Evolutionary conservation across 2,113 vertebrate genomes (phyloP).

Genomic region (Rhinoptilus africanus): DNA sequence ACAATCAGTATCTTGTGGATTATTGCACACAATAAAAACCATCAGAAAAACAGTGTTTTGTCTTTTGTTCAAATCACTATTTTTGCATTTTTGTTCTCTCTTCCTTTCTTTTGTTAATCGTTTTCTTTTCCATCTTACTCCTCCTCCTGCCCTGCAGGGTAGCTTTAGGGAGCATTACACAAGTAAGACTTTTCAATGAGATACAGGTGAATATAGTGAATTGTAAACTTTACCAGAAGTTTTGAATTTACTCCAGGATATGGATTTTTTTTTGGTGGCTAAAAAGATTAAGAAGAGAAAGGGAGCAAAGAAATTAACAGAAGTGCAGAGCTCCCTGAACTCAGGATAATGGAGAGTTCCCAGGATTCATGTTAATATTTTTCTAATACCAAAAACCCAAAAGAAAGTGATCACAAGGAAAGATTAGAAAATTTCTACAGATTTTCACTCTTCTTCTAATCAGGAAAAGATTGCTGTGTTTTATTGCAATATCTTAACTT

Average conservation of each 20-base stretch:
- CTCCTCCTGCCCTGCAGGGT: not conserved
- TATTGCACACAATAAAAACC: not conserved
- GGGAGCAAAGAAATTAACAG: not conserved
- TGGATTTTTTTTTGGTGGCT: not conserved
- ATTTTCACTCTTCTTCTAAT: not conserved
- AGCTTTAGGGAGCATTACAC: not conserved
- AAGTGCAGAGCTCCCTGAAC: not conserved
- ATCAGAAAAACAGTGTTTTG: not conserved
- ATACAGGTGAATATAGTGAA: not conserved
- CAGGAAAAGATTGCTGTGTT: not conserved
- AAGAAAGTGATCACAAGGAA: not conserved
- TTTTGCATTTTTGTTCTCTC: not conserved
- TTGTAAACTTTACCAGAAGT: not conserved
- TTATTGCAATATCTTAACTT: not conserved
- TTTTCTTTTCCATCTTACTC: not conserved
- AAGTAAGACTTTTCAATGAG: constrained; percentile 1
- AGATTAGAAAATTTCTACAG: not conserved
- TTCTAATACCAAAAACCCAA: not conserved
- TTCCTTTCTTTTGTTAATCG: not conserved
- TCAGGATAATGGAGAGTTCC: not conserved
- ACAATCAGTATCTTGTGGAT: not conserved
- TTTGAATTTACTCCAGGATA: constrained; percentile 21
- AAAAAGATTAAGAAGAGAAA: constrained; percentile 4
- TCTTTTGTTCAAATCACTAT: not conserved
- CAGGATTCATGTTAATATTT: not conserved